phyloP scores from a whole-genome alignment of 2,113 vertebrate genomes.

The Cheilinus undulatus region DNA sequence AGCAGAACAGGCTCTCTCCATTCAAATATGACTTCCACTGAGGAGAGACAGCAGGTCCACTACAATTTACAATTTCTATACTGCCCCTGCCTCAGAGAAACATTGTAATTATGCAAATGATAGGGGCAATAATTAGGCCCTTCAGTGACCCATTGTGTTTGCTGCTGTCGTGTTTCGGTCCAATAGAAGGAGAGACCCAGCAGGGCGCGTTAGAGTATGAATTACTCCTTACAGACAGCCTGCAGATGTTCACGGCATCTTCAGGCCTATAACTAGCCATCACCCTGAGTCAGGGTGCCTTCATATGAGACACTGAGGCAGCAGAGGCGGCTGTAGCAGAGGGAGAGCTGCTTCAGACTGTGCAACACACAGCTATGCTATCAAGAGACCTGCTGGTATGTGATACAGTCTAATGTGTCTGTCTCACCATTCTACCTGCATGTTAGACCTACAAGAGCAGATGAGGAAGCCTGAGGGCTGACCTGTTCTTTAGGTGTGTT shows the following conservation, averaged over 20 bases:
- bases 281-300: conserved; percentile 23
- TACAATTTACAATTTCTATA: conserved; percentile 87
- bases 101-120: conserved; percentile 88
- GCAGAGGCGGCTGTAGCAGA: too few species aligned
- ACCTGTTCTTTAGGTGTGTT: not conserved
- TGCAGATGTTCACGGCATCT: conserved; percentile 71
- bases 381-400: too few species aligned
- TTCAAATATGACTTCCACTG: conserved; percentile 92
- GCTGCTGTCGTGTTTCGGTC: conserved; percentile 64
- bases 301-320: not conserved
- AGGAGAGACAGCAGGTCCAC: conserved; percentile 77
- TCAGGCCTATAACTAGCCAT: conserved; percentile 36
- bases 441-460: not conserved
- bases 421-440: not conserved
- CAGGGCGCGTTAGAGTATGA: conserved; percentile 54
- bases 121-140: conserved; percentile 84
- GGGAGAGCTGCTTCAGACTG: too few species aligned
- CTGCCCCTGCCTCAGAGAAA: conserved; percentile 75
- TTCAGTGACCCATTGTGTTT: conserved; percentile 78
- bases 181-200: conserved; percentile 57
- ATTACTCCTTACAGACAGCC: conserved; percentile 65
- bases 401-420: not conserved
- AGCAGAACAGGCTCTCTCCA: conserved; percentile 86
- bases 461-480: not conserved
- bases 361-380: too few species aligned